Base-by-base conservation (phyloP, 2,797 vertebrate species). In the Protonibea diacanthus region DNA sequence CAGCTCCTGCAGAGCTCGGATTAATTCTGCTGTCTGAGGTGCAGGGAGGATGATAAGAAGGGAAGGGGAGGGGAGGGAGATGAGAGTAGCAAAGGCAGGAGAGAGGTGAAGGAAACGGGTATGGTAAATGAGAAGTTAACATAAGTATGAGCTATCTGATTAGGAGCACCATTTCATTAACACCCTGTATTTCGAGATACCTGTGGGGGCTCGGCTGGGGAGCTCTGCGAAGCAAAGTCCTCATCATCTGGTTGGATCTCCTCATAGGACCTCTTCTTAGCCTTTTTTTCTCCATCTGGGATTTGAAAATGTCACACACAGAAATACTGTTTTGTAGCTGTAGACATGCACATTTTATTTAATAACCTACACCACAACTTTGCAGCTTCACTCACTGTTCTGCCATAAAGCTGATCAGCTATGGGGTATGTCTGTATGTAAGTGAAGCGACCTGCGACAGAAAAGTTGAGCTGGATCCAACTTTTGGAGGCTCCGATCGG, bases 1-100 rank as follows among this genome's bases (percentile, higher is more conserved):
- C 86, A 99, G 95, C 94, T 99, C 98, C 95, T 99, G 98, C 82
- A 99, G 95, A 64, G 97, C 96, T 94, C 96, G 97, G 93, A 99
- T 98, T 89, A 99, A 95, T 93, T 99, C 97, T 74, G 96, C 94
- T 45, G 97, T 98, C 98, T 99, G 92, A 85, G 38, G 48, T 6
- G 7, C 38, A 51, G 58, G 25, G 5, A 56, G 33, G 51, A 59
- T 5, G 20, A 53, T 20, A 47, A 56, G 48, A 11, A 63, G 71
- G 13, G 21, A 2, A 2, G 42, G 55, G 40, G 11, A 61, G 70
- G 13, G 25, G 1, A 2, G 33, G 20, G 33, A 49, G 42, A 21
- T 12, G 42, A 21, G 23, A 13, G 3, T 21, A 23, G 15, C 20
- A 61, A 15, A 65, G 23, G 42, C 3, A 64, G 6, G 45, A 40